These are phyloP conservation scores for Ligdia adustata DNA, from an alignment of 2,888 invertebrate species.

Conservation along the genomic window DNA sequence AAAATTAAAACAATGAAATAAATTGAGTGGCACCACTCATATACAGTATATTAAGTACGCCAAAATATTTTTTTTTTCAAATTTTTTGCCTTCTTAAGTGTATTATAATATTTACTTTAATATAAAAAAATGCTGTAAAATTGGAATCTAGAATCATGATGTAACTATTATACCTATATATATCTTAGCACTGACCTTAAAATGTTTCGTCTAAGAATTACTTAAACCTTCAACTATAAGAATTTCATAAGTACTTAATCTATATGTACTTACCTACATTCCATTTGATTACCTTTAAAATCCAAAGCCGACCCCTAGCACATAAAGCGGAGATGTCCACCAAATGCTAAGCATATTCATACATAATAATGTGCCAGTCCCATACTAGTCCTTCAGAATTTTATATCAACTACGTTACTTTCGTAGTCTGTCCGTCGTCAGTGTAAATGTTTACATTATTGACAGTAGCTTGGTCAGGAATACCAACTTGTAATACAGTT, in stretches of 20 bases:
- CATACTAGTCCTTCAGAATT: slow-evolving; percentile 16
- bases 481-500: too few relatives aligned
- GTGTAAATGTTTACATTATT: too few relatives aligned
- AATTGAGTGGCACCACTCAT: neutral
- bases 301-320: neutral
- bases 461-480: too few relatives aligned
- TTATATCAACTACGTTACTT: slow-evolving; percentile 19
- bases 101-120: too few relatives aligned
- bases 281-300: neutral
- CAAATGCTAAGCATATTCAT: slow-evolving; percentile 14
- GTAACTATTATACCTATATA: too few relatives aligned
- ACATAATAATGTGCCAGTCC: slow-evolving; percentile 14
- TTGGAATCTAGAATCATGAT: too few relatives aligned
- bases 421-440: slow-evolving; percentile 10
- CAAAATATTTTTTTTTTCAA: neutral
- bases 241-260: too few relatives aligned
- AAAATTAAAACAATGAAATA: neutral
- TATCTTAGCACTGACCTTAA: too few relatives aligned
- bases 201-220: too few relatives aligned
- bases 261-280: neutral
- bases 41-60: neutral
- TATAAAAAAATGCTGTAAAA: too few relatives aligned
- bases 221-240: too few relatives aligned
- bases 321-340: slow-evolving; percentile 6
- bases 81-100: too few relatives aligned